Evolutionary conservation across 2,113 vertebrate species (phyloP).

Genomic region (Hydrolagus affinis): DNA sequence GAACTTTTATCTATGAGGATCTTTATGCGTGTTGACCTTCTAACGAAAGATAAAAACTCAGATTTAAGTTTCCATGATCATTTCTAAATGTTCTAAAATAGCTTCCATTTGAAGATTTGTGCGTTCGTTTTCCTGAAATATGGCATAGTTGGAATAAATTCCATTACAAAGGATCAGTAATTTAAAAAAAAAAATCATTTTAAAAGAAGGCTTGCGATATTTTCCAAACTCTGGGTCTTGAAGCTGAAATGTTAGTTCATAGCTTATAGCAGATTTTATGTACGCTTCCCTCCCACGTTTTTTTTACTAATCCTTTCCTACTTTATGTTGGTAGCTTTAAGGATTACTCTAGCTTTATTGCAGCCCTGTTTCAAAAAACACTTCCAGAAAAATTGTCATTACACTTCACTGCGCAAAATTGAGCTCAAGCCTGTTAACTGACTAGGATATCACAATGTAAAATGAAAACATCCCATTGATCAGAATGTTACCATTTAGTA

Average conservation of each 20-base stretch:
- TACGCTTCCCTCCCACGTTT: neutral
- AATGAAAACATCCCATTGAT: conserved; percentile 1
- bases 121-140: neutral
- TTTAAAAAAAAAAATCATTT: neutral
- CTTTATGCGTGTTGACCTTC: neutral
- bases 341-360: neutral
- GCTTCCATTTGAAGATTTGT: neutral
- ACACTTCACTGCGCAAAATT: neutral
- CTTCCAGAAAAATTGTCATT: neutral
- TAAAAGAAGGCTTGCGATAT: neutral
- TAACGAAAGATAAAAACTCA: neutral
- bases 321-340: too few relatives aligned
- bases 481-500: conserved; percentile 4
- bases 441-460: conserved; percentile 6
- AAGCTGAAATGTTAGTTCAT: neutral
- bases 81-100: neutral
- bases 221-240: neutral
- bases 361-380: conserved; percentile 25
- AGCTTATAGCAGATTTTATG: neutral
- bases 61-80: neutral
- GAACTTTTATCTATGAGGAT: neutral
- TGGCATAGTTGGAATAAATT: neutral
- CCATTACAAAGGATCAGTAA: neutral
- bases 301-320: too few relatives aligned
- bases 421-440: neutral